These are phyloP conservation scores for Chloropsis cyanopogon DNA, from an alignment of 2,113 vertebrate genomes.

Conservation along the genomic window DNA sequence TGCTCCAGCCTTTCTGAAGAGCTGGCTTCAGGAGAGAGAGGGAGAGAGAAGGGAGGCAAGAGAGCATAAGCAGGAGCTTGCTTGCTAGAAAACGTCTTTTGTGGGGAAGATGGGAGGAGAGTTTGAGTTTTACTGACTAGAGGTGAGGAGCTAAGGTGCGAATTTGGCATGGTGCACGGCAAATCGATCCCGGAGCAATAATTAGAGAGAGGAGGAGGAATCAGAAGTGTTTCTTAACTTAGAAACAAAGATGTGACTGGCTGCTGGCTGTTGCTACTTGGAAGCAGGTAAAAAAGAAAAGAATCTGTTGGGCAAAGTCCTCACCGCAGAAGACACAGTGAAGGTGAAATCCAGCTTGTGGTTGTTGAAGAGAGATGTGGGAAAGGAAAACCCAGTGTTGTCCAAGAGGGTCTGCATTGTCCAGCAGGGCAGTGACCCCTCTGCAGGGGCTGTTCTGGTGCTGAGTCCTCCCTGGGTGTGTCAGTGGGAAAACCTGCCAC, in stretches of 20 bases:
- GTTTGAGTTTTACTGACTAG: not conserved
- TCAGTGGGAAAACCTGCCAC: not conserved
- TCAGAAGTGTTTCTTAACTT: constrained; percentile 53
- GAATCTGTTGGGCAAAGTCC: not conserved
- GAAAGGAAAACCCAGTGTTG: not conserved
- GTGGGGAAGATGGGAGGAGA: constrained; percentile 26
- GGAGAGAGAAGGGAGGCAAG: not conserved
- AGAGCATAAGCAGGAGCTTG: not conserved
- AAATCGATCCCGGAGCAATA: not conserved
- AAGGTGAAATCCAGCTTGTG: not conserved
- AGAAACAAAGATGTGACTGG: constrained; percentile 35
- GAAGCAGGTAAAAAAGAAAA: not conserved
- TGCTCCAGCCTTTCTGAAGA: constrained; percentile 16
- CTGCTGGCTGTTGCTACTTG: constrained; percentile 27
- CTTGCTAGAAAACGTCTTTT: constrained; percentile 16
- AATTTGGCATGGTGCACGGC: not conserved
- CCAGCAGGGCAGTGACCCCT: not conserved
- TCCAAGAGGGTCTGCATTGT: not conserved
- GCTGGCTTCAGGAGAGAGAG: not conserved
- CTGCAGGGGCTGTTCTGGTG: not conserved
- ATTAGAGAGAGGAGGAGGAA: constrained; percentile 52
- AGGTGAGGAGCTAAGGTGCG: not conserved
- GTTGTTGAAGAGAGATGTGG: not conserved
- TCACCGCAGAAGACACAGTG: not conserved
- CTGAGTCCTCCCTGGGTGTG: not conserved